Evolutionary conservation across 2,797 vertebrate species (phyloP).

Genomic region (Zonotrichia albicollis): DNA sequence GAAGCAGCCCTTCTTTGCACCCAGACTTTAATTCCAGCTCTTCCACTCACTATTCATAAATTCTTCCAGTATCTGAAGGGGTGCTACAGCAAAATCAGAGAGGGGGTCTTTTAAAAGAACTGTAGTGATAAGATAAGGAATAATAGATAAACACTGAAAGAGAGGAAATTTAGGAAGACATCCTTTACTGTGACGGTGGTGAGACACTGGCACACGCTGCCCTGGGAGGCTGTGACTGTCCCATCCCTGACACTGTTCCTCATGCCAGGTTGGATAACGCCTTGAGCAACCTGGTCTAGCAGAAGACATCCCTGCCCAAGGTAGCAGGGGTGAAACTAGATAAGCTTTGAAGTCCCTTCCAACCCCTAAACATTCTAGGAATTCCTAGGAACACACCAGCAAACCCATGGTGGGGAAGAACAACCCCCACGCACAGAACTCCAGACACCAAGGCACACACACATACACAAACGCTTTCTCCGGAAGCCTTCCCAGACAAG

Average conservation of each 20-base stretch:
- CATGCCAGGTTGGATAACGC: background rate
- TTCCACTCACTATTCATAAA: background rate
- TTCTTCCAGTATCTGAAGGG: background rate
- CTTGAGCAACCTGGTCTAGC: background rate
- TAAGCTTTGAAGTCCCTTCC: background rate
- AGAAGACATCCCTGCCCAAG: background rate
- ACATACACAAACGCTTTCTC: rapidly evolving
- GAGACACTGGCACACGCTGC: background rate
- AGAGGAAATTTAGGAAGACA: background rate
- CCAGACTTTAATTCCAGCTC: background rate
- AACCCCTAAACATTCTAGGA: background rate
- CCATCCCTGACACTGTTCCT: background rate
- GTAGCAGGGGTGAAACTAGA: rapidly evolving
- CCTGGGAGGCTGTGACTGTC: background rate
- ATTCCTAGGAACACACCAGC: background rate
- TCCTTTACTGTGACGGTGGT: background rate
- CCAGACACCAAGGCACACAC: rapidly evolving
- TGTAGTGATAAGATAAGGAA: background rate
- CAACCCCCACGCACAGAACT: rapidly evolving
- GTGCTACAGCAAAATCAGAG: background rate
- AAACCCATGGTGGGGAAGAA: rapidly evolving
- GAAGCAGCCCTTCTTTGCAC: background rate
- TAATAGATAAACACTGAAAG: background rate
- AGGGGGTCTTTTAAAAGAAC: background rate
- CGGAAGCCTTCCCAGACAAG: background rate